Base-by-base conservation (phyloP, 2,113 vertebrate species). In the Bucco capensis region DNA sequence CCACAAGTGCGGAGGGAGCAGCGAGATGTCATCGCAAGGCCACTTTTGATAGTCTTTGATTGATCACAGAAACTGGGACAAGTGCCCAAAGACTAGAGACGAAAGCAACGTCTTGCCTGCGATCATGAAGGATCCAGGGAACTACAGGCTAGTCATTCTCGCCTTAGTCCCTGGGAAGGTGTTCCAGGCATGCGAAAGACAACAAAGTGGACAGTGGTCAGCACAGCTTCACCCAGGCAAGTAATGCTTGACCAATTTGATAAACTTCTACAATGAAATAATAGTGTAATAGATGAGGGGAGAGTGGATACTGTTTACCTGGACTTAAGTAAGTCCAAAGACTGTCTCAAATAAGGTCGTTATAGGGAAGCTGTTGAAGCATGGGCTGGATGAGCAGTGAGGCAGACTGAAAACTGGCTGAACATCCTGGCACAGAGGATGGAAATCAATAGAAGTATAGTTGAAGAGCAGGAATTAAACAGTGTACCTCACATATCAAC, bases 1-100 rank as follows among this genome's bases (percentile, higher is more conserved):
- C 13, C 35, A 4, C 3, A 44, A 49, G 28, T 33, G 16, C 37
- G 19, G 6, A 89, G 22, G 50, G 9, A 74, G 22, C 5, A 22
- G 6, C 16, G 10, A 37, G 9, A n/a, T 22, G 19, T n/a, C 33
- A 57, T 30, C 5, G 2, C 0, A 0, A 67, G 19, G 30, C 12
- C 33, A 24, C 8, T 71, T 71, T 4, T 21, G 14, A 30, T 47
- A n/a, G 49, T 28, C 31, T 75, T 50, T 53, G n/a, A 22, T 49
- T 17, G 6, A 47, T 60, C 5, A 9, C 23, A 22, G 40, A 5
- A 42, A 9, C 0, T 19, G 21, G 28, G 9, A 78, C 12, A 87
- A 74, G 18, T 17, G 21, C 22, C n/a, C 2, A 1, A 81, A 70
- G 13, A 40, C 42, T 28, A 14, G 19, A 69, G n/a, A n/a, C n/a